Evolutionary conservation across 2,113 vertebrate genomes (phyloP), one percentile per base, ranked within the genome.

Genomic region (Seriola aureovittata): DNA sequence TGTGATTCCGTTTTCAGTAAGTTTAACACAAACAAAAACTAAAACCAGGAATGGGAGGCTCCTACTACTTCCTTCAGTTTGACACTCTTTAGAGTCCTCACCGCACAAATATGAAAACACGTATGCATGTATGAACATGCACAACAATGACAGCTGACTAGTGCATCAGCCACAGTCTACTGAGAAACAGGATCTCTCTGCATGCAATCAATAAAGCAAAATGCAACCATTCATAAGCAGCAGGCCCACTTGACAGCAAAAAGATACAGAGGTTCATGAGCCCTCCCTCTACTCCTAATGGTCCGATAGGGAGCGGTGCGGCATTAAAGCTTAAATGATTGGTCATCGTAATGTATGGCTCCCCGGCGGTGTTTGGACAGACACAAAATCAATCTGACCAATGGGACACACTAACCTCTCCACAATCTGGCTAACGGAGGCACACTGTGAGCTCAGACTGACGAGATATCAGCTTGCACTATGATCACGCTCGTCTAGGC

Each of bases 311-410:
- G 74, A 73, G 75, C 44, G n/a, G 82, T 63, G 11, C 29, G 19
- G 36, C 73, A 76, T 85, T 83, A 76, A 84, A 63, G 87, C 50
- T 71, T 71, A 65, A 87, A 83, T 67, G 80, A 91, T 88, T 78
- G 85, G 85, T 80, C 77, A 76, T 36, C 8, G 80, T 86, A 89
- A 92, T 72, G 75, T 78, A 92, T 71, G 87, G 80, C 79, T 91
- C 75, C 77, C 84, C 25, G 38, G 84, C 5, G 58, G 58, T 82
- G 84, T 84, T 88, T 82, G 84, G 87, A 91, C 87, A 81, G 85
- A 76, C 87, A 82, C 75, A 81, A 90, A 92, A 92, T 94, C 89
- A 91, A 92, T 91, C 11, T 36, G 85, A 85, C 80, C 81, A 72
- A 69, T 63, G 84, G 89, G 90, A 84, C 88, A 81, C 78, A 85